Evolutionary conservation across 2,113 vertebrate genomes (phyloP), one percentile per base, ranked within the genome.

Genomic region (Suricata suricatta): DNA sequence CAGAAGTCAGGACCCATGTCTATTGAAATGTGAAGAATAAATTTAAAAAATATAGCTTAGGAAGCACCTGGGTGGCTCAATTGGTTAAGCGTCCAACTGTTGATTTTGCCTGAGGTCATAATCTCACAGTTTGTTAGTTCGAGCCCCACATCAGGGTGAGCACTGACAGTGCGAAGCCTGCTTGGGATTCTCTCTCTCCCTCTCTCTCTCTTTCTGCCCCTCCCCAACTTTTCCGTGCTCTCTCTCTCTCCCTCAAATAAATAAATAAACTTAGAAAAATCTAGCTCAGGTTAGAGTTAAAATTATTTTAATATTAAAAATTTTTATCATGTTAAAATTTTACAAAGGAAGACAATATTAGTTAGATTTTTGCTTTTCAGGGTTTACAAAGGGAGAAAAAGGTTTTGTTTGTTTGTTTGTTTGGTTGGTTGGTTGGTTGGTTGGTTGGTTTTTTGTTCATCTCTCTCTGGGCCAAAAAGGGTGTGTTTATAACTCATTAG

Each of bases 21-120:
- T 96, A 50, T 71, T 96, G 74, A 85, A 93, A 92, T 96, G n/a
- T 94, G 85, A 92, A 96, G 71, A 76, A 89, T 82, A 92, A 93
- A 64, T 85, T 23, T 57, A 23, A 60, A 60, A 60, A 60, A 60
- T 60, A 21, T 60, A 60, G 21, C 57, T 60, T 60, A 60, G 23
- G 57, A 21, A 21, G 21, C 57, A 8, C 57, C 57, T 23, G 57
- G 57, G 57, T 60, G 57, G 57, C 57, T 60, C 57, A 60, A 5
- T 60, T 8, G 8, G 57, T 60, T 60, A 60, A 60, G 57, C 57
- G 6, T 60, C 21, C 57, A 60, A 23, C 57, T 60, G 21, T 60
- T 60, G 57, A 60, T 60, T 60, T 60, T 23, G 21, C 21, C 57
- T 60, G 57, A 60, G 57, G 57, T 60, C 57, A 60, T 60, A 21